phyloP scores from a whole-genome alignment of 2,113 vertebrate genomes.

The Burhinus bistriatus region DNA sequence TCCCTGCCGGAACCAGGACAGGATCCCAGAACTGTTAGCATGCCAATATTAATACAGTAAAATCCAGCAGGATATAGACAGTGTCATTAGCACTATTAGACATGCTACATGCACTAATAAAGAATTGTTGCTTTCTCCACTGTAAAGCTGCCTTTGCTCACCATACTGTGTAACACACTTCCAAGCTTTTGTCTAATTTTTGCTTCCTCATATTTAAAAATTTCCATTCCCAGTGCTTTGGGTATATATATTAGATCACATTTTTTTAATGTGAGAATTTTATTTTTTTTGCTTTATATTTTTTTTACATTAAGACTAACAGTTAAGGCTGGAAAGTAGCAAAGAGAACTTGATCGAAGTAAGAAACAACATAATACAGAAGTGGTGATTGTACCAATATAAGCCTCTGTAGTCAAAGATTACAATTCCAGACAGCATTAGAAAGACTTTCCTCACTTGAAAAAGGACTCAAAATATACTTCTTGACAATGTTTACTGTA shows the following conservation, averaged over 20 bases:
- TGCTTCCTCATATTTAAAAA: neutral
- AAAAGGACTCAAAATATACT: neutral
- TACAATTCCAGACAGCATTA: neutral
- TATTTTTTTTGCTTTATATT: neutral
- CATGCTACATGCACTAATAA: neutral
- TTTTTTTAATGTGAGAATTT: too few species aligned
- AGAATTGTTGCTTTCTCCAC: neutral
- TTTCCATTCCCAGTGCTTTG: neutral
- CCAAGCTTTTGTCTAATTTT: neutral
- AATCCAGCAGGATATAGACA: neutral
- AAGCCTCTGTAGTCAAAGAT: neutral
- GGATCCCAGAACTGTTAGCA: neutral
- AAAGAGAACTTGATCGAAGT: neutral
- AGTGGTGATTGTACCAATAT: neutral
- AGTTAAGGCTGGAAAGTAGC: neutral
- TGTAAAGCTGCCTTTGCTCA: neutral
- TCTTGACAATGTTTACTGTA: neutral
- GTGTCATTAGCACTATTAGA: neutral
- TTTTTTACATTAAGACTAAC: neutral
- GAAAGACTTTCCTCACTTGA: neutral
- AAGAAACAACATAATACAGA: neutral
- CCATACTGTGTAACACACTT: neutral
- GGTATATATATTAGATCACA: neutral
- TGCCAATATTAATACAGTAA: neutral
- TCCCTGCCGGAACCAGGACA: too few species aligned